phyloP scores from a whole-genome alignment of 2,113 vertebrate genomes.

The Cavia porcellus region DNA sequence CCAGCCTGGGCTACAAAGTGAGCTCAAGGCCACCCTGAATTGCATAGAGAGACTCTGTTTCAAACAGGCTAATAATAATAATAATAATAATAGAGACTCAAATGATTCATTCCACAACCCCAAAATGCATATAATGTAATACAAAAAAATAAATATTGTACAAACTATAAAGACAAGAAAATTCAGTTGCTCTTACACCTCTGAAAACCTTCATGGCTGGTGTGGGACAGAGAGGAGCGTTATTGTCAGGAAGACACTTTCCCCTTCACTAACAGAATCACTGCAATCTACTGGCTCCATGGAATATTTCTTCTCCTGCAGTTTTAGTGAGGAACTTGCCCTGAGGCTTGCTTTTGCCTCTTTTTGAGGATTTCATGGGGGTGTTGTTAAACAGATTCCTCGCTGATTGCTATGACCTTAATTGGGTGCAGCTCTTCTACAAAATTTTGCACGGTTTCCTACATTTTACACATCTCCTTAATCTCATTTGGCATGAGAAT shows the following conservation, averaged over 20 bases:
- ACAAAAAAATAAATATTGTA: neutral
- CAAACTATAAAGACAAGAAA: neutral
- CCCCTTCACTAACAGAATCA: neutral
- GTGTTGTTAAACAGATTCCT: neutral
- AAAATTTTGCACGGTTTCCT: neutral
- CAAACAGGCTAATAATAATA: no score
- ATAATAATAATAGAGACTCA: no score
- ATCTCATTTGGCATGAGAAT: neutral
- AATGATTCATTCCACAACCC: neutral
- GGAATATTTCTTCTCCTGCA: neutral
- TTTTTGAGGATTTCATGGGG: neutral
- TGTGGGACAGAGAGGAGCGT: neutral
- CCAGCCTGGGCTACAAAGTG: no score
- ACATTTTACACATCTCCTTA: neutral
- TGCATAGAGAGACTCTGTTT: no score
- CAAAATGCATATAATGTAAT: neutral
- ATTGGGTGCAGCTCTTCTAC: neutral
- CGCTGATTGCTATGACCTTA: no score
- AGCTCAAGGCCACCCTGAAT: no score
- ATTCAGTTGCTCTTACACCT: neutral
- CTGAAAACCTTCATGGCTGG: neutral
- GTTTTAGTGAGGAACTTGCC: neutral
- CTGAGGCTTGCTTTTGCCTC: neutral
- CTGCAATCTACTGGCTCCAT: neutral
- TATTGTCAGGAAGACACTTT: neutral